Conservation (phyloP, 1,140 invertebrate genomes). For the Drosophila sucinea region DNA sequence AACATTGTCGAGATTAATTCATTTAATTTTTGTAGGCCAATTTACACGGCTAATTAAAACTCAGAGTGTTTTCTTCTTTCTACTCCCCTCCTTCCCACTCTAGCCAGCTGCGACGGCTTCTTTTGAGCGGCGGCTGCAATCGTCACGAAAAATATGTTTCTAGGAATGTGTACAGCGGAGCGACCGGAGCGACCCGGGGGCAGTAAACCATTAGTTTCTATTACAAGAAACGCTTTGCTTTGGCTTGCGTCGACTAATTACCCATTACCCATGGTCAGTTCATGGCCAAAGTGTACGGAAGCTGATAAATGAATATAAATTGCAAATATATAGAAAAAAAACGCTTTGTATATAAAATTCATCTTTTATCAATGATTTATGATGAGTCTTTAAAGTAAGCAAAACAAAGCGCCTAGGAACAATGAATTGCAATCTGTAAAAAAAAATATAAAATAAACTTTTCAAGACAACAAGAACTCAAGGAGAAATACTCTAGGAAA, state of each 20-base stretch:
- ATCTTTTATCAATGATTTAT: slow-evolving; percentile 69
- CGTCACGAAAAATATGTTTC: slow-evolving; percentile 49
- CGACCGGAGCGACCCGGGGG: slow-evolving; percentile 5
- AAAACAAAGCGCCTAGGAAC: slow-evolving; percentile 37
- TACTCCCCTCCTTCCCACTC: neutral
- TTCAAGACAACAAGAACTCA: slow-evolving; percentile 16
- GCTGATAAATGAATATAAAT: slow-evolving; percentile 59
- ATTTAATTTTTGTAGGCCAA: slow-evolving; percentile 62
- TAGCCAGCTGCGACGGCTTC: slow-evolving; percentile 25
- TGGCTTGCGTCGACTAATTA: slow-evolving; percentile 56
- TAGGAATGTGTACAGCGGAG: slow-evolving; percentile 32
- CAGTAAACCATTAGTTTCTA: slow-evolving; percentile 59
- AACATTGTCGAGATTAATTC: slow-evolving; percentile 58
- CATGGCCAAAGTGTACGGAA: slow-evolving; percentile 42
- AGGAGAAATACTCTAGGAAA: neutral
- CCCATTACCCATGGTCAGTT: slow-evolving; percentile 53
- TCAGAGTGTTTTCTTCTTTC: neutral
- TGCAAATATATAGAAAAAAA: slow-evolving; percentile 32
- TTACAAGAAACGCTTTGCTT: slow-evolving; percentile 43
- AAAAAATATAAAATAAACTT: slow-evolving; percentile 14
- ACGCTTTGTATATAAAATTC: slow-evolving; percentile 21
- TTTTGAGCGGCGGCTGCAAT: slow-evolving; percentile 37
- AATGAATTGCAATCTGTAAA: slow-evolving; percentile 40
- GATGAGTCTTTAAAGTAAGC: slow-evolving; percentile 24
- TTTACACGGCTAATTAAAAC: slow-evolving; percentile 55